Conservation (phyloP, 2,888 invertebrate genomes). For the Drosophila austrosaltans region DNA sequence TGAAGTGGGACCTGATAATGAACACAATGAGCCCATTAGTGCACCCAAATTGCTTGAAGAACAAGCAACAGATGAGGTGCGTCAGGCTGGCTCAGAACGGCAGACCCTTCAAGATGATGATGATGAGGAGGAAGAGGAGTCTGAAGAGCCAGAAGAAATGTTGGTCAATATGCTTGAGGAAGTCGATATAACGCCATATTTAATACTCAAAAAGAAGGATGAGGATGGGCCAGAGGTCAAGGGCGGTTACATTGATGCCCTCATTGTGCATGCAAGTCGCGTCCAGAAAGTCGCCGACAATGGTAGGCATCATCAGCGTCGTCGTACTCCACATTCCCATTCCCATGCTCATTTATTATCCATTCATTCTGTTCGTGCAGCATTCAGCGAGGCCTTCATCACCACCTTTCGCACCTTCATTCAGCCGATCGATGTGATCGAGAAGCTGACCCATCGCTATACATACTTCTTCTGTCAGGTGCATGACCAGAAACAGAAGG, state of each 20-base stretch:
- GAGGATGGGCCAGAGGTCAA: constrained; percentile 96
- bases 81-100: neutral
- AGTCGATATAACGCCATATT: constrained; percentile 91
- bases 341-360: constrained; percentile 34
- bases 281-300: constrained; percentile 88
- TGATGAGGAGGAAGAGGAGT: constrained; percentile 38
- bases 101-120: constrained; percentile 19
- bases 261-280: constrained; percentile 97
- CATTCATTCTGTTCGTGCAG: constrained; percentile 68
- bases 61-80: neutral
- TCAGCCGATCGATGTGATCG: constrained; percentile 92
- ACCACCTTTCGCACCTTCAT: constrained; percentile 99
- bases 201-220: constrained; percentile 90
- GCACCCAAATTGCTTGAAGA: constrained; percentile 51
- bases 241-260: constrained; percentile 96
- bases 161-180: constrained; percentile 88
- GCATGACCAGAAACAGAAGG: constrained; percentile 88
- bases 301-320: constrained; percentile 70
- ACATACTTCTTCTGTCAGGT: constrained; percentile 88
- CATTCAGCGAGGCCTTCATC: constrained; percentile 94
- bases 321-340: constrained; percentile 13
- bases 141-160: constrained; percentile 49
- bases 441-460: constrained; percentile 89
- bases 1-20: constrained; percentile 37
- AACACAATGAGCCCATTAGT: constrained; percentile 40